Base-by-base conservation (phyloP, 2,888 invertebrate species). In the Dermolepida albohirtum region DNA sequence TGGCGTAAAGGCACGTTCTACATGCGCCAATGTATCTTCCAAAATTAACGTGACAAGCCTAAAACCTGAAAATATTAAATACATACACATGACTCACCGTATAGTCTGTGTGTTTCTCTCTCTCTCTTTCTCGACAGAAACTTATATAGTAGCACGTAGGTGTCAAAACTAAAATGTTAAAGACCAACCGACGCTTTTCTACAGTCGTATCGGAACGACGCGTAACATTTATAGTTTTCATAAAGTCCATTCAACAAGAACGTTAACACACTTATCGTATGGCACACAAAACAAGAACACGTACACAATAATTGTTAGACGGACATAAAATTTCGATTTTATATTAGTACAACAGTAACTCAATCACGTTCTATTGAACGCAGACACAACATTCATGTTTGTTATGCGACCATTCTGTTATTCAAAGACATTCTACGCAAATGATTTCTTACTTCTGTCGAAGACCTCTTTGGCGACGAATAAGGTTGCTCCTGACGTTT, bases 401-500 rank as follows among this genome's bases (percentile, higher is more conserved):
- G 57, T 72, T 71, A 75, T 66, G 75, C 75, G 57, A 70, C 72
- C 72, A 74, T 71, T 65, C 73, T 67, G 64, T 69, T 68, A 66
- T 73, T 74, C 49, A 69, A 49, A 29, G 75, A 72, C 68, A 72
- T 67, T 68, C 66, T 73, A 63, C 74, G 74, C n/a, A 70, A 64
- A 49, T 71, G 71, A 44, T 73, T 72, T 66, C 75, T 75, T 72
- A 75, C 73, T 57, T 75, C 74, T 49, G 66, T 51, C 10, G 68
- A 29, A 27, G 71, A 67, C 16, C 67, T 59, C 17, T 55, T 67
- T n/a, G 71, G 66, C 7, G 71, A 66, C 6, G 65, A 67, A 27
- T 69, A 54, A 2, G 50, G 22, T 6, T 57, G 69, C 69, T 62
- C 72, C 64, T 49, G 69, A 51, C 39, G 71, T 64, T 50, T 70